Base-by-base conservation (phyloP, 2,888 invertebrate genomes). In the Hirtodrosophila confusa region DNA sequence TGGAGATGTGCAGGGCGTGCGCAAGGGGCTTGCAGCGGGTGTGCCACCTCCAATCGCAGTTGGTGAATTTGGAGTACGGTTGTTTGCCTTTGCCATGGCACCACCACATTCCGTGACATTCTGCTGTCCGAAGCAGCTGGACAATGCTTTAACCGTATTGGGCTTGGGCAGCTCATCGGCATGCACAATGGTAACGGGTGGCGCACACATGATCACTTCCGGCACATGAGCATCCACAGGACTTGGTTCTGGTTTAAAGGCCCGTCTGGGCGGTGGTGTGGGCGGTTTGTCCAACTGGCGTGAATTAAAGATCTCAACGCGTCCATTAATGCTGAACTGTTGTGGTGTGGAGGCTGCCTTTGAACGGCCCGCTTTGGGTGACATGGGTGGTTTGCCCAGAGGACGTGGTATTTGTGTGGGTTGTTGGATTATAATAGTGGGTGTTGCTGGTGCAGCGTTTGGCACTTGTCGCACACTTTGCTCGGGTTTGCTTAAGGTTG, bases 301-400 rank as follows among this genome's bases (percentile, higher is more conserved):
- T 2, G 90, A 90, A 48, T 90, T 90, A 44, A 90, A 90, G 27
- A 90, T 90, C 62, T 90, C 91, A 3, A 90, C 89, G 7, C 90
- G 88, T 6, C 90, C 91, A 56, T 88, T 90, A 31, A 88, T 90
- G 74, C 89, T 90, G 43, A 89, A 90, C 29, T 88, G 89, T 43
- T 71, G 86, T 3, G 77, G 57, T 31, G 77, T 64, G 8, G 75
- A 73, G 6, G 64, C 3, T 17, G 33, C 33, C 43, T 62, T 53
- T 3, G 70, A 58, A 23, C 75, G 74, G 31, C 54, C 57, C 9
- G 80, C 78, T 62, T 89, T 66, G 47, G 84, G 69, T 43, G 84
- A 86, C 84, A 85, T 85, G 60, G 86, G 86, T 27, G 89, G 88
- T 27, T 88, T 89, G 60, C 89, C 87, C 9, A 85, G 50, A 5